phyloP scores from a whole-genome alignment of 2,888 invertebrate species.

The Melanargia galathea region DNA sequence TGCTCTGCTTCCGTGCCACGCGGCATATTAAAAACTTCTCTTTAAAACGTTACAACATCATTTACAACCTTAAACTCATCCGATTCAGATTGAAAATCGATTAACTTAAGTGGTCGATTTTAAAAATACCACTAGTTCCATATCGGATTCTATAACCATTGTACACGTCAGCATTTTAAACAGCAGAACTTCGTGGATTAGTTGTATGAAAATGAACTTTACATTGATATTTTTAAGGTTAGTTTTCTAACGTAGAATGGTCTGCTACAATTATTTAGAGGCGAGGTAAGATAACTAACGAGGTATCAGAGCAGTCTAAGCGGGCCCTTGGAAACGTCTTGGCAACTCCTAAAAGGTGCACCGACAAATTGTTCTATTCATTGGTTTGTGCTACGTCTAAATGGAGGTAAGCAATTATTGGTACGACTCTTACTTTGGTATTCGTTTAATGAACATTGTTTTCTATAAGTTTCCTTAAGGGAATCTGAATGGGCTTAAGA shows the following conservation, averaged over 20 bases:
- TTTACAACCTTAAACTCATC: constrained; percentile 43
- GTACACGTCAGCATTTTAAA: constrained; percentile 57
- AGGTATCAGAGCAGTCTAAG: constrained; percentile 70
- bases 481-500: constrained; percentile 61
- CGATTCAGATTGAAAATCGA: constrained; percentile 45
- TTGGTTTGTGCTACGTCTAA: constrained; percentile 62
- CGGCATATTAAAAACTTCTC: constrained; percentile 51
- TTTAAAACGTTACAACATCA: constrained; percentile 33
- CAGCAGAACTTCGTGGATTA: constrained; percentile 38
- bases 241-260: constrained; percentile 35
- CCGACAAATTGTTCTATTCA: constrained; percentile 79
- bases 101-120: constrained; percentile 37
- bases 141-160: constrained; percentile 58
- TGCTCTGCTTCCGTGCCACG: constrained; percentile 63
- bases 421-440: constrained; percentile 66
- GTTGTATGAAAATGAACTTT: constrained; percentile 44
- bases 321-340: constrained; percentile 73
- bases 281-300: constrained; percentile 73
- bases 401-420: constrained; percentile 64
- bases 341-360: constrained; percentile 61
- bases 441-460: constrained; percentile 80
- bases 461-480: constrained; percentile 54
- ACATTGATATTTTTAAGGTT: constrained; percentile 39
- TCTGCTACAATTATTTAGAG: constrained; percentile 68
- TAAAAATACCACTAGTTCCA: constrained; percentile 48